Base-by-base conservation (phyloP, 2,888 invertebrate species). In the Hypomecis atomaria region DNA sequence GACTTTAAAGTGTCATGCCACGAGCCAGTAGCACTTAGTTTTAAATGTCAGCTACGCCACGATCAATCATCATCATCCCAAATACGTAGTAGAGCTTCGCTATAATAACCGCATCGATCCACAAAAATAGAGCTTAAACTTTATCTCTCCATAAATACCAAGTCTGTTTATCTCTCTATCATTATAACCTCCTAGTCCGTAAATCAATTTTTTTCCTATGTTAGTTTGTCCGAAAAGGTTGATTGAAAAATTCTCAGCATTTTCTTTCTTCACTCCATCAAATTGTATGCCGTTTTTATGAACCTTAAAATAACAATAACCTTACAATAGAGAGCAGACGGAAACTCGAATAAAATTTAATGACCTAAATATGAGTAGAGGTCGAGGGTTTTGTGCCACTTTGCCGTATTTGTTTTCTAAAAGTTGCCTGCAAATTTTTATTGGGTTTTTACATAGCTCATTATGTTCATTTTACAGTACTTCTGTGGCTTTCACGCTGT, bases 271-370 rank as follows among this genome's bases (percentile, higher is more conserved):
- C 55, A 55, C 49, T 49, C 50, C 54, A 47, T 55, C 34, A 64
- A 55, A 38, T 48, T 53, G 23, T 48, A 37, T 44, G 44, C 38
- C 48, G 13, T 59, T 64, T 53, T 59, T 59, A 64, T 64, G 59
- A 59, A 55, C 55, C 54, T 55, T 63, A 55, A 59, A 63, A 57
- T 52, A 57, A n/a, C n/a, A n/a, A n/a, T n/a, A n/a, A n/a, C n/a
- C n/a, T n/a, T 36, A 50, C 62, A 57, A 57, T 47, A 37, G 38
- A 49, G 33, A 49, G 59, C 63, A 59, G 59, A 59, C 53, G 43
- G 59, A 8, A 7, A 37, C 38, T n/a, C 43, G 44, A 64, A 64
- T 59, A 59, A 55, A 64, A 55, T 34, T 58, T 55, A 44, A 59
- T 34, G 44, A 42, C 52, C 49, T 42, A 54, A 67, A 67, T 61